Base-by-base conservation (phyloP, 2,113 vertebrate species). In the Clarias macrocephalus region DNA sequence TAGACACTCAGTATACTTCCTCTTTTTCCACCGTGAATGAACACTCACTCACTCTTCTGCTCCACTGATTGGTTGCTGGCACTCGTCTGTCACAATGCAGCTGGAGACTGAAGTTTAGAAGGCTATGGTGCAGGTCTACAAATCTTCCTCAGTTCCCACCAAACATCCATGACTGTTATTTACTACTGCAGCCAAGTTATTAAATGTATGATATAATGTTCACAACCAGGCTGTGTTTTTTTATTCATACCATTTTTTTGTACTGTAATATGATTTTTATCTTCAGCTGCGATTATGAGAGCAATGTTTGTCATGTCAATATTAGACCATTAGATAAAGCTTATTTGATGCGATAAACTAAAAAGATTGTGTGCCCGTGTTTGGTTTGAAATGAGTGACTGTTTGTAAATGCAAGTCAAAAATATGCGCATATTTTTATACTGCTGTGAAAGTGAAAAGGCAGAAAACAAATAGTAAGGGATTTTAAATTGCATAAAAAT, bases 271-370 rank as follows among this genome's bases (percentile, higher is more conserved):
- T 10, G 8, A 30, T 60, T 56, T 48, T 28, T 60, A 23, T 60
- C 54, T 60, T 80, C 60, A 23, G 57, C 28, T 37, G 76, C 5
- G 10, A 80, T 80, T 21, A 80, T 23, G 19, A 23, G 28, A 80
- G 18, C 6, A 59, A 30, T 80, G 76, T 77, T 77, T 77, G 75
- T 59, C 54, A 60, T 37, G 79, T 80, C 28, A 80, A 80, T 13
- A 80, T 60, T 80, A 80, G 33, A 60, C 79, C 1, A 10, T 80
- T 10, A 59, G 54, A 57, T 60, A 80, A 60, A 60, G 79, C 56
- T 60, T 37, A 33, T 37, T 21, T 19, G 37, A 37, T 21, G 19
- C 2, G 30, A 33, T 80, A 80, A 60, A 60, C 16, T 7, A 10
- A 37, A 80, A 37, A 80, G 76, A 30, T 30, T 33, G 54, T 54